These are phyloP conservation scores for Eueides isabella DNA, from an alignment of 1,140 invertebrate genomes.

Conservation along the genomic window DNA sequence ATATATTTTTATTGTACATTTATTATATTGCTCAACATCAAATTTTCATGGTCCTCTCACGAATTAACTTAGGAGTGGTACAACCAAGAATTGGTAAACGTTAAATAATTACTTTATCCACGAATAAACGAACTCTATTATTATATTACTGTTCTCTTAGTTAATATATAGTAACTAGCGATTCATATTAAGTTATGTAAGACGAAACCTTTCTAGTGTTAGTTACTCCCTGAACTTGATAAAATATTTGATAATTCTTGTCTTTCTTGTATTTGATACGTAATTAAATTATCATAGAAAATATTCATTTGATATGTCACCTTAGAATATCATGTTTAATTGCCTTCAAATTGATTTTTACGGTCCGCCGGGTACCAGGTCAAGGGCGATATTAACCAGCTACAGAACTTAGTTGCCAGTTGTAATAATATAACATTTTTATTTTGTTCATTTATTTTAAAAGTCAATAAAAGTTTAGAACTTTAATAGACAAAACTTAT, in stretches of 20 bases:
- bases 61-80: constrained; percentile 13
- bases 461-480: neutral
- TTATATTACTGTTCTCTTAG: neutral
- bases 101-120: constrained; percentile 6
- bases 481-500: neutral
- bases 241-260: too few species aligned
- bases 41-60: constrained; percentile 22
- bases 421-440: constrained; percentile 2
- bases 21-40: constrained; percentile 29
- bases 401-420: constrained; percentile 5
- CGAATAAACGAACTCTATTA: neutral
- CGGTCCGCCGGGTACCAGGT: constrained; percentile 27
- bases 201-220: constrained; percentile 13
- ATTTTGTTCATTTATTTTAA: constrained; percentile 6
- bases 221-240: neutral
- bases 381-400: constrained; percentile 19
- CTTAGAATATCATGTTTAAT: constrained; percentile 19
- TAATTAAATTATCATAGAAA: neutral
- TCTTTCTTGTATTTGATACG: neutral
- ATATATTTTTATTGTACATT: constrained; percentile 31
- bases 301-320: neutral
- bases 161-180: neutral
- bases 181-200: constrained; percentile 2
- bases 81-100: constrained; percentile 6
- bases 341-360: constrained; percentile 32